Conservation (phyloP, 1,140 invertebrate genomes). For the Bicyclus anynana region DNA sequence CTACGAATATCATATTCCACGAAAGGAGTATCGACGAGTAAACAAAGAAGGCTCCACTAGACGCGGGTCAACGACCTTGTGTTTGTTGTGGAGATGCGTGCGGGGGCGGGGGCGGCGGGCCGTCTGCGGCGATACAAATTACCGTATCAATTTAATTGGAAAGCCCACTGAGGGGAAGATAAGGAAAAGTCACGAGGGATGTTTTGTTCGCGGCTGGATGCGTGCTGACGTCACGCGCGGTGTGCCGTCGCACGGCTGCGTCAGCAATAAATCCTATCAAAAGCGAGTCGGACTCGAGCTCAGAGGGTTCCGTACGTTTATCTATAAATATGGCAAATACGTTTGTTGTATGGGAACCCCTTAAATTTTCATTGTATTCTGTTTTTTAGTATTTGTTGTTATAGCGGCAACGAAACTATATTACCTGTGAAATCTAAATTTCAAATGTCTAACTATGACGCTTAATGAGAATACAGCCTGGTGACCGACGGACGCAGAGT, state of each 20-base stretch:
- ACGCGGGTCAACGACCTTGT: neutral
- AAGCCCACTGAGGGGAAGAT: neutral
- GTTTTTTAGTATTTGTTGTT: too few species aligned
- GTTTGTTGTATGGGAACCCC: too few species aligned
- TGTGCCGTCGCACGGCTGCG: neutral
- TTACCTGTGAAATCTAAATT: too few species aligned
- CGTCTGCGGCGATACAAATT: neutral
- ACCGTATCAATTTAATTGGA: slow-evolving; percentile 3
- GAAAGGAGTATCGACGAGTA: neutral
- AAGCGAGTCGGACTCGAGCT: too few species aligned
- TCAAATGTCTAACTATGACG: too few species aligned
- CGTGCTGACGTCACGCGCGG: neutral
- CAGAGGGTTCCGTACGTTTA: too few species aligned
- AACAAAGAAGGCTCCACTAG: neutral
- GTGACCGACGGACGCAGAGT: too few species aligned
- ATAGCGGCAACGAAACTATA: too few species aligned
- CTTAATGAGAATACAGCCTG: too few species aligned
- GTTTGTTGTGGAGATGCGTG: neutral
- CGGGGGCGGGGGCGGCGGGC: neutral
- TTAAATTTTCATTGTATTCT: too few species aligned
- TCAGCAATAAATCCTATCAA: too few species aligned
- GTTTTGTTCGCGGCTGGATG: neutral
- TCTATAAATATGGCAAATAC: too few species aligned
- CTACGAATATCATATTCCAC: neutral
- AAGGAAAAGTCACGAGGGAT: neutral